Conservation (phyloP, 2,797 vertebrate species). For the Ambastaia sidthimunki region DNA sequence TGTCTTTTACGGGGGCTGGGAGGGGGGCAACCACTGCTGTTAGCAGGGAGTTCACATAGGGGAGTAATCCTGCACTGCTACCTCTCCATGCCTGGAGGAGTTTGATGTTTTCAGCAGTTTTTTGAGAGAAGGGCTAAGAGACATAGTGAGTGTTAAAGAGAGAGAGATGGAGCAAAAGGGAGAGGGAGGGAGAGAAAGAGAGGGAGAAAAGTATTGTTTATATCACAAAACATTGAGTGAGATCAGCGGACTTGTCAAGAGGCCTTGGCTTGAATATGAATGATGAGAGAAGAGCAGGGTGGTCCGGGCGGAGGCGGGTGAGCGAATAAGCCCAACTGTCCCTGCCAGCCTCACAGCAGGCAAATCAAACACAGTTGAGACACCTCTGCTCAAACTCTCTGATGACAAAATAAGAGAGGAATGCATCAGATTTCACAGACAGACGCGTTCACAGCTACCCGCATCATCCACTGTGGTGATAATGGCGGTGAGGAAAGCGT, state of each 20-base stretch:
- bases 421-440: constrained; percentile 53
- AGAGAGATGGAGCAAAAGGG: constrained; percentile 18
- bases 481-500: constrained; percentile 10
- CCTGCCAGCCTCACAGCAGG: constrained; percentile 74
- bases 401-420: constrained; percentile 60
- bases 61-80: constrained; percentile 73
- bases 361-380: constrained; percentile 66
- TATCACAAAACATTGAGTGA: constrained; percentile 87
- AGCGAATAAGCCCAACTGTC: constrained; percentile 79
- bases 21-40: constrained; percentile 61
- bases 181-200: constrained; percentile 65
- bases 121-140: constrained; percentile 55
- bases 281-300: constrained; percentile 86
- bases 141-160: constrained; percentile 12
- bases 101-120: constrained; percentile 80
- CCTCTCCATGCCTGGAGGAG: constrained; percentile 75
- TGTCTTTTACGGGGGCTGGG: constrained; percentile 63
- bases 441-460: constrained; percentile 42
- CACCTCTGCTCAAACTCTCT: constrained; percentile 57
- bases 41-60: constrained; percentile 69
- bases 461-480: constrained; percentile 1
- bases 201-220: constrained; percentile 78
- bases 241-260: constrained; percentile 87
- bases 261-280: constrained; percentile 87
- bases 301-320: constrained; percentile 79